Conservation (phyloP, 2,888 invertebrate genomes). For the Nyleta sp. region DNA sequence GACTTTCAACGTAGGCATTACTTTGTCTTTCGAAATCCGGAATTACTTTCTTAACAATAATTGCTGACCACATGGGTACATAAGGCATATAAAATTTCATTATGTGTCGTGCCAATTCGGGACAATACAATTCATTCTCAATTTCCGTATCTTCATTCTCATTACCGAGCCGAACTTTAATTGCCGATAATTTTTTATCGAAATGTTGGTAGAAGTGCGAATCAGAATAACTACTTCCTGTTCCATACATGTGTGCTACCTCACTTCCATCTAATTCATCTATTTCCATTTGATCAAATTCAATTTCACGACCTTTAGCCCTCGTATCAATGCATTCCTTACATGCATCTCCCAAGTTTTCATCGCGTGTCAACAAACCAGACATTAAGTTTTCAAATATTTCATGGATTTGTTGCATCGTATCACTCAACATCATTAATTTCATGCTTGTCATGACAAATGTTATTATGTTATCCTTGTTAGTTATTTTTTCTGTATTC, state of each 20-base stretch:
- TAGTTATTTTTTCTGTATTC: constrained; percentile 13
- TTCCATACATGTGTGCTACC: neutral
- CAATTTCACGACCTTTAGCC: neutral
- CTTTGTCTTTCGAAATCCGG: constrained; percentile 10
- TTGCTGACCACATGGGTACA: constrained; percentile 13
- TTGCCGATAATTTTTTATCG: neutral
- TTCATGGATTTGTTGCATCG: neutral
- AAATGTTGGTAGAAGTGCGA: neutral
- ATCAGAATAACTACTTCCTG: neutral
- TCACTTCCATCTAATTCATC: neutral
- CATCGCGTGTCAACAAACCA: neutral
- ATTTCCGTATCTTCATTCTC: neutral
- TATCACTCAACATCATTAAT: neutral
- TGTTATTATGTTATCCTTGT: neutral
- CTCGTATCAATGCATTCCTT: neutral
- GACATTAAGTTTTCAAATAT: constrained; percentile 17
- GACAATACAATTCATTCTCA: neutral
- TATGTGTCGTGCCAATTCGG: neutral
- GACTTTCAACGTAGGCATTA: constrained; percentile 20
- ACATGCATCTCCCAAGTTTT: too few relatives aligned
- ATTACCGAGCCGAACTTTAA: neutral
- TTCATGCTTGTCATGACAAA: neutral
- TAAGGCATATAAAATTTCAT: constrained; percentile 22
- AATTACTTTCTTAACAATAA: neutral
- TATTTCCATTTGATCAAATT: neutral